Percentiles rank a stretch among this genome's conserved stretches.
Evolutionary conservation across 2,888 invertebrate genomes (phyloP).

Genomic region (Ischnus inquisitorius): DNA sequence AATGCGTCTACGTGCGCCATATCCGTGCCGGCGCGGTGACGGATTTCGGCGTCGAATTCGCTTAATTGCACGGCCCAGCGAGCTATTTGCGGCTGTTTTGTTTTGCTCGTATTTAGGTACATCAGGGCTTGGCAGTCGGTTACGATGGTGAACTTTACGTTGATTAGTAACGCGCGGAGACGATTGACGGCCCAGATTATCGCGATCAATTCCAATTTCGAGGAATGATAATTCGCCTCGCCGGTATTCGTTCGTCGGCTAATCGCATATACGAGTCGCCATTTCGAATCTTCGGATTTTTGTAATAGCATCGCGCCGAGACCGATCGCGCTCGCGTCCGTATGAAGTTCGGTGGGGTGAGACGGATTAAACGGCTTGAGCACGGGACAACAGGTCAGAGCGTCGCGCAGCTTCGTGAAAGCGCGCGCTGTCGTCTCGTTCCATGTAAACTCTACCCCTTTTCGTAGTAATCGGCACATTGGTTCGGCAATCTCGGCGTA

Average conservation of each 20-base stretch:
- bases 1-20: slow-evolving; percentile 74
- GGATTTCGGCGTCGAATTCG: slow-evolving; percentile 71
- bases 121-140: slow-evolving; percentile 68
- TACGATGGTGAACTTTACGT: slow-evolving; percentile 34
- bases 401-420: slow-evolving; percentile 29
- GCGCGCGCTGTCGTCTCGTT: slow-evolving; percentile 12
- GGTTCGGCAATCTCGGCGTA: slow-evolving; percentile 26
- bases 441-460: slow-evolving; percentile 24
- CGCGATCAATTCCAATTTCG: slow-evolving; percentile 66
- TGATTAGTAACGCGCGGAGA: slow-evolving; percentile 1
- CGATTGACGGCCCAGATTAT: slow-evolving; percentile 65
- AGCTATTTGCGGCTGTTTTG: slow-evolving; percentile 62
- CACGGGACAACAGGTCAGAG: slow-evolving; percentile 24
- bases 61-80: slow-evolving; percentile 68
- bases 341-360: slow-evolving; percentile 44
- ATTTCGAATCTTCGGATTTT: not conserved
- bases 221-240: slow-evolving; percentile 64
- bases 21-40: slow-evolving; percentile 67
- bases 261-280: slow-evolving; percentile 69
- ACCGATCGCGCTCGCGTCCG: slow-evolving; percentile 43
- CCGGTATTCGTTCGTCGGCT: slow-evolving; percentile 66
- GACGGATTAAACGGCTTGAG: slow-evolving; percentile 23
- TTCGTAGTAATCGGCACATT: slow-evolving; percentile 12
- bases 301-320: slow-evolving; percentile 45
- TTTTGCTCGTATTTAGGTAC: slow-evolving; percentile 61